phyloP scores from a whole-genome alignment of 2,797 vertebrate species.

The Malurus splendens region DNA sequence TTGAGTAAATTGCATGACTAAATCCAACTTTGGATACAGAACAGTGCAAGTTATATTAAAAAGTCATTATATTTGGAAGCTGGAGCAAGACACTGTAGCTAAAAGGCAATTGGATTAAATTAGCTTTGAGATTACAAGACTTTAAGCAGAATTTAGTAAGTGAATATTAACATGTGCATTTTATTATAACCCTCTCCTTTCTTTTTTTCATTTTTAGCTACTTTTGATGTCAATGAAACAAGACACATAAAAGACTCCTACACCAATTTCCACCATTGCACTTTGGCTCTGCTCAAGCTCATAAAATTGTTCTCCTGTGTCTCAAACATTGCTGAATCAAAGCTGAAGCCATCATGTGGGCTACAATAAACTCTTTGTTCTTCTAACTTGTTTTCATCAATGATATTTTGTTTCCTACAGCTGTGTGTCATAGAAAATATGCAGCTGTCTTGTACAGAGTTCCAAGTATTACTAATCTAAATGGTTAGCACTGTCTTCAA shows the following conservation, averaged over 20 bases:
- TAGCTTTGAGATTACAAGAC: constrained; percentile 61
- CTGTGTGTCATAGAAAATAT: constrained; percentile 45
- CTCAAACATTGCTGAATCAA: constrained; percentile 51
- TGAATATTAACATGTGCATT: constrained; percentile 60
- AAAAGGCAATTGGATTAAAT: constrained; percentile 69
- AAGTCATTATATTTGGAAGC: constrained; percentile 68
- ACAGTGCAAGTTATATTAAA: constrained; percentile 64
- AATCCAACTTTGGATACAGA: constrained; percentile 57
- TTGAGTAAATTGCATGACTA: constrained; percentile 61
- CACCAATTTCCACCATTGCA: not conserved
- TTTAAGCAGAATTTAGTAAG: constrained; percentile 64
- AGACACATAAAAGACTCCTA: constrained; percentile 47
- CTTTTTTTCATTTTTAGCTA: constrained; percentile 31
- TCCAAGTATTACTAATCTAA: constrained; percentile 25
- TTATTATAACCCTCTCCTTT: constrained; percentile 45
- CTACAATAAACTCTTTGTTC: constrained; percentile 45
- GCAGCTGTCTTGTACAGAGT: not conserved
- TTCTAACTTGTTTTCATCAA: constrained; percentile 48
- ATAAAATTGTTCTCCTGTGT: constrained; percentile 25
- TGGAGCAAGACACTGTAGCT: constrained; percentile 59
- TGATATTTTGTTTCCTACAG: constrained; percentile 44
- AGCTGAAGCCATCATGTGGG: constrained; percentile 23
- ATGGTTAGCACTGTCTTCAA: constrained; percentile 21
- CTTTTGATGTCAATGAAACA: constrained; percentile 19
- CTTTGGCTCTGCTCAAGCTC: constrained; percentile 9